Percentiles rank a stretch among this genome's conserved stretches.
phyloP scores from a whole-genome alignment of 2,888 invertebrate species.

The Hemaris fuciformis region DNA sequence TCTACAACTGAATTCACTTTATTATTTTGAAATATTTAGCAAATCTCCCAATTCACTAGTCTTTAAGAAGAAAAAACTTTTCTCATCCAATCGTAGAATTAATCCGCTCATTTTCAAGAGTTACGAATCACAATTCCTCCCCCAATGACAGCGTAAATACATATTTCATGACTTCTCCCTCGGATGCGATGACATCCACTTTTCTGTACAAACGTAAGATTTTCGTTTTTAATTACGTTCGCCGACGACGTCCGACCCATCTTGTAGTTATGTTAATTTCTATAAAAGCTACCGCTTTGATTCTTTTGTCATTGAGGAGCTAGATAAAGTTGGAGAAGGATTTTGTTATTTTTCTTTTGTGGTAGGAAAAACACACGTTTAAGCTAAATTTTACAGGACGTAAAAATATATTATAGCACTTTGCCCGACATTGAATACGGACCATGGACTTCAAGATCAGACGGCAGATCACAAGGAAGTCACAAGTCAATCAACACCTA shows the following conservation, averaged over 20 bases:
- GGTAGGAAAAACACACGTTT: background rate
- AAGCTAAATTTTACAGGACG: too few relatives aligned
- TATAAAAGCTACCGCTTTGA: constrained; percentile 68
- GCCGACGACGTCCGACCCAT: constrained; percentile 27
- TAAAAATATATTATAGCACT: too few relatives aligned
- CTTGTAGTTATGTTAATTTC: constrained; percentile 63
- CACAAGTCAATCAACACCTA: too few relatives aligned
- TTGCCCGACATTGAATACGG: too few relatives aligned
- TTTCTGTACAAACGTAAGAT: constrained; percentile 40
- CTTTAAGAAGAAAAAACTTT: background rate
- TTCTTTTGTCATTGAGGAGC: constrained; percentile 48
- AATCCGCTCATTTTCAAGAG: constrained; percentile 27
- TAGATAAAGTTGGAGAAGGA: constrained; percentile 37
- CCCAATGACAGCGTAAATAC: constrained; percentile 37
- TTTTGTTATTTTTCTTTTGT: background rate
- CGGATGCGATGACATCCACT: constrained; percentile 37
- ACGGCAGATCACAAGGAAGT: too few relatives aligned
- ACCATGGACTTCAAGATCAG: too few relatives aligned
- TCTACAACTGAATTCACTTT: too few relatives aligned
- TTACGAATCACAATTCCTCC: constrained; percentile 27
- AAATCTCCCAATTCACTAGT: too few relatives aligned
- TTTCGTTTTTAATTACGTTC: constrained; percentile 51
- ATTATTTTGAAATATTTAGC: too few relatives aligned
- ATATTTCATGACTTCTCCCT: constrained; percentile 55
- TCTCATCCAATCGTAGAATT: background rate